Percentiles rank a stretch among this genome's conserved stretches.
These are phyloP conservation scores for Drosophila antonietae DNA, from an alignment of 2,888 invertebrate species.

Conservation along the genomic window DNA sequence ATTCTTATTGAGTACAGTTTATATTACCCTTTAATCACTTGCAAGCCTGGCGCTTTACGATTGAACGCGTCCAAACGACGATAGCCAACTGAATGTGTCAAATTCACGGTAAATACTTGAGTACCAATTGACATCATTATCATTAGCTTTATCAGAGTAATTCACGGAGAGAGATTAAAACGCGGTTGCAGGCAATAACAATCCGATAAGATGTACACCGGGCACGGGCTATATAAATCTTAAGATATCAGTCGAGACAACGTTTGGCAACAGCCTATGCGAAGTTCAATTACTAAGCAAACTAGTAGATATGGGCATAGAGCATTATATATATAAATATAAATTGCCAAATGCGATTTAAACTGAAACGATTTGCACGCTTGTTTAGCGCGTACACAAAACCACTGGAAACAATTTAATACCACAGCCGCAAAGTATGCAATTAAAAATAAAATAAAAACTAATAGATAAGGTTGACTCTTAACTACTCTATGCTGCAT, in stretches of 20 bases:
- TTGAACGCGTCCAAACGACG: conserved; percentile 39
- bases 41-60: conserved; percentile 16
- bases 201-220: conserved; percentile 57
- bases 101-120: conserved; percentile 29
- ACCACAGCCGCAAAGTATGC: conserved; percentile 61
- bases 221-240: conserved; percentile 64
- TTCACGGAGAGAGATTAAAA: conserved; percentile 57
- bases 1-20: conserved; percentile 30
- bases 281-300: conserved; percentile 5
- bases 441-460: conserved; percentile 25
- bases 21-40: conserved; percentile 41
- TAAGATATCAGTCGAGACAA: conserved; percentile 59
- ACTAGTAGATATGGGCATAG: not conserved
- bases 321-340: conserved; percentile 20
- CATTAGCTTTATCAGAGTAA: conserved; percentile 52
- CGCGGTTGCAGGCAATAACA: conserved; percentile 39
- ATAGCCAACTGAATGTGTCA: conserved; percentile 53
- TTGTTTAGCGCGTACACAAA: conserved; percentile 59
- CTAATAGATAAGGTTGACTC: not conserved
- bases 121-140: conserved; percentile 63
- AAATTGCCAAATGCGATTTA: conserved; percentile 24
- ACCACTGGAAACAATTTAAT: conserved; percentile 55
- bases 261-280: conserved; percentile 34
- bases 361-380: conserved; percentile 44
- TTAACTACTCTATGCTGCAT: conserved; percentile 5